These are phyloP conservation scores for Upupa epops DNA, from an alignment of 2,113 vertebrate species.

Conservation along the genomic window DNA sequence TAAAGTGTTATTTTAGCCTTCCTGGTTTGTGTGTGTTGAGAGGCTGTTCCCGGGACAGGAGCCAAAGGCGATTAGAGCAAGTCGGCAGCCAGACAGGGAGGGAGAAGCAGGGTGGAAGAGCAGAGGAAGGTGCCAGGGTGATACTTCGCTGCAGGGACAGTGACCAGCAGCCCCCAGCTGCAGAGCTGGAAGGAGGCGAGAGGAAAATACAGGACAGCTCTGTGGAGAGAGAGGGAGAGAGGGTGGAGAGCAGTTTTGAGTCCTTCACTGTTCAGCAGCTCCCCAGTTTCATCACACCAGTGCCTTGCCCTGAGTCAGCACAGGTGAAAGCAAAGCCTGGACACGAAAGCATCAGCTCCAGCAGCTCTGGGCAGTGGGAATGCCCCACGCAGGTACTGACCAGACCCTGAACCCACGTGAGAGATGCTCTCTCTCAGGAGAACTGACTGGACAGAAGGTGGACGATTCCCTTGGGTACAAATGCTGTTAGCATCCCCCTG, in stretches of 20 bases:
- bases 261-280: fast-evolving
- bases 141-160: background rate
- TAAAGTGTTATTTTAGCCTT: slow-evolving; percentile 49
- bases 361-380: background rate
- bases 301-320: fast-evolving
- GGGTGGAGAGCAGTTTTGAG: background rate
- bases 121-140: background rate
- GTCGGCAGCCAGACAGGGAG: fast-evolving
- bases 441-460: background rate
- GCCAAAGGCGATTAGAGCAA: slow-evolving; percentile 45
- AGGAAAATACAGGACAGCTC: background rate
- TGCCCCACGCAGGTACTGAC: fast-evolving
- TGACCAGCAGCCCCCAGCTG: background rate
- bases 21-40: slow-evolving; percentile 21
- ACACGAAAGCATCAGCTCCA: background rate
- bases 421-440: background rate
- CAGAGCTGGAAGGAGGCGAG: background rate
- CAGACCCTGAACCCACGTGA: background rate
- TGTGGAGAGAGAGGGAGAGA: background rate
- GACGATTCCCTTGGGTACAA: background rate
- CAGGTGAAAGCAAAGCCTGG: background rate
- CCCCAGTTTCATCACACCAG: background rate
- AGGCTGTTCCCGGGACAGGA: slow-evolving; percentile 38
- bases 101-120: background rate
- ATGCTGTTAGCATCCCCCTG: background rate